Percentiles rank a stretch among this genome's conserved stretches.
These are phyloP conservation scores for Platycheirus albimanus DNA, from an alignment of 2,888 invertebrate species.

Conservation along the genomic window DNA sequence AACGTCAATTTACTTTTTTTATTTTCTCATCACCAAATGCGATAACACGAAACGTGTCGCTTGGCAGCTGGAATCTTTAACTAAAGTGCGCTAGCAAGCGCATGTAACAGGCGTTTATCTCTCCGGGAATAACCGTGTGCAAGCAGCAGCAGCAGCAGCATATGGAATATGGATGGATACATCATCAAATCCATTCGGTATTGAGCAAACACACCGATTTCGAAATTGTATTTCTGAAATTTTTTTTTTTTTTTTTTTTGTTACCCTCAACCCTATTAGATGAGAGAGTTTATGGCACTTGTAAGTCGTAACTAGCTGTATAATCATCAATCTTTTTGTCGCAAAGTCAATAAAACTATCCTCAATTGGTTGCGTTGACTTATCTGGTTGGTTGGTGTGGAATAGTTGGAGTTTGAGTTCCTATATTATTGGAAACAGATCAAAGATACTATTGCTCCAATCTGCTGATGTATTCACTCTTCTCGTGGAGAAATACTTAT, in stretches of 20 bases:
- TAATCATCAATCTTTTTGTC: slow-evolving; percentile 72
- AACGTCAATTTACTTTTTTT: slow-evolving; percentile 26
- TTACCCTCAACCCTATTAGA: slow-evolving; percentile 45
- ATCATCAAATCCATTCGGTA: slow-evolving; percentile 64
- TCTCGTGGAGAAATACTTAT: slow-evolving; percentile 7
- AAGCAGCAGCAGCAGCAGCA: too few relatives aligned
- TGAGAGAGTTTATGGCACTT: slow-evolving; percentile 60
- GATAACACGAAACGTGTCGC: slow-evolving; percentile 49
- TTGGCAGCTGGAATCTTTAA: slow-evolving; percentile 64
- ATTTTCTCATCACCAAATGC: slow-evolving; percentile 33
- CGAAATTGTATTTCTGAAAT: neutral
- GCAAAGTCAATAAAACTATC: slow-evolving; percentile 67
- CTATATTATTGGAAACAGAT: slow-evolving; percentile 40
- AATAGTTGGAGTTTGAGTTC: slow-evolving; percentile 21
- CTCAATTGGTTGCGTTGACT: slow-evolving; percentile 61
- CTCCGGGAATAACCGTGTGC: slow-evolving; percentile 30
- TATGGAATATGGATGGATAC: slow-evolving; percentile 59
- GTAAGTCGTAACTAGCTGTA: slow-evolving; percentile 21
- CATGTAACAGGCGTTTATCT: slow-evolving; percentile 65
- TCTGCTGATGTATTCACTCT: slow-evolving; percentile 4
- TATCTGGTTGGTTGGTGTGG: slow-evolving; percentile 39
- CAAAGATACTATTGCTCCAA: slow-evolving; percentile 43
- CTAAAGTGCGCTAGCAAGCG: slow-evolving; percentile 16
- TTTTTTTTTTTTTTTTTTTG: slow-evolving; percentile 11
- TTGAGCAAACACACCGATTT: slow-evolving; percentile 59